Evolutionary conservation across 2,888 invertebrate genomes (phyloP), one percentile per base, ranked within the genome.

Genomic region (Eledona agricola): DNA sequence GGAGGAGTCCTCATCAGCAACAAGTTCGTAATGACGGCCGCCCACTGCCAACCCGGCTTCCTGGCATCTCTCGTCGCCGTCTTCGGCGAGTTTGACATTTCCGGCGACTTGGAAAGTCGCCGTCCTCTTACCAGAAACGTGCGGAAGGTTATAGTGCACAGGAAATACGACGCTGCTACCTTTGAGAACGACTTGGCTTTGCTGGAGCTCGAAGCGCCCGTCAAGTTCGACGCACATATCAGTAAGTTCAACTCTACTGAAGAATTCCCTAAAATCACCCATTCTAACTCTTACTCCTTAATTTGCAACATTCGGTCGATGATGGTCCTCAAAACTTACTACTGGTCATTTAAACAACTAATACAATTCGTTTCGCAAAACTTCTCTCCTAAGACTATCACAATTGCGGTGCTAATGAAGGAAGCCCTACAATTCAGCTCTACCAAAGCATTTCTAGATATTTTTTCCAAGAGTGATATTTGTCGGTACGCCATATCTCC

Each of bases 1-100:
- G 95, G 95, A 1, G 95, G 95, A 1, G 95, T 96, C 0, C 82
- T 96, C n/a, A 92, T 95, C 65, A 90, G 91, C 19, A 88, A 83
- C 65, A 84, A 85, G 73, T 94, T 87, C 70, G 93, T 95, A 2
- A 87, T 94, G 51, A 95, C 95, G 0, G 95, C 95, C 0, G 95
- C 95, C 0, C 95, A 96, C 82, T 96, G 95, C 78, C 94, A 95
- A 73, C 94, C 95, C 26, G 93, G 94, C 23, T 94, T 95, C 78
- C 79, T 95, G 49, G 94, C 94, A 0, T 92, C 93, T 0, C 77
- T 95, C 53, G 90, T 95, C 5, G 93, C 93, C 0, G 93, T 95
- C 1, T 88, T 95, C 69, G 95, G 95, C 0, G 94, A 95, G 72
- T 90, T 88, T 71, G 94, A 95, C 72, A 89, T 95, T 61, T 90